Evolutionary conservation across 2,888 invertebrate species (phyloP).

Genomic region (Spialia ferax): DNA sequence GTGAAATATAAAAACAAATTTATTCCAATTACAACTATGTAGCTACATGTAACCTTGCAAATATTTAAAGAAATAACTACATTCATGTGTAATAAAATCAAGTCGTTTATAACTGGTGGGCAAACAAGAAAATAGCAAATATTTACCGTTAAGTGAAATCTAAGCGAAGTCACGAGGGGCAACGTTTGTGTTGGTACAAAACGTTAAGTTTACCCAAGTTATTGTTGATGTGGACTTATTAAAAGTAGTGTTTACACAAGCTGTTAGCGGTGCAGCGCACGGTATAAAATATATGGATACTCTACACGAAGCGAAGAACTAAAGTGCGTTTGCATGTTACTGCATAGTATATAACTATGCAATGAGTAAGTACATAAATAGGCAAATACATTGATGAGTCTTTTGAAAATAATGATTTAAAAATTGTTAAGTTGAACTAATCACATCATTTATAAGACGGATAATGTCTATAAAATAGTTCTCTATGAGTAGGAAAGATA

Average conservation of each 20-base stretch:
- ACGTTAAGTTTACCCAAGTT: conserved; percentile 20
- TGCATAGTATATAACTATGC: not conserved
- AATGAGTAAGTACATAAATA: too few species aligned
- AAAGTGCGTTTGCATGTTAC: not conserved
- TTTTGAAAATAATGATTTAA: too few species aligned
- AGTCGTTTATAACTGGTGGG: not conserved
- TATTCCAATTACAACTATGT: too few species aligned
- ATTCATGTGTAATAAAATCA: not conserved
- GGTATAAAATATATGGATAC: not conserved
- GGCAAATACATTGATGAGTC: too few species aligned
- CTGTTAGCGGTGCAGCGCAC: conserved; percentile 19
- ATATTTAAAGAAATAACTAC: not conserved
- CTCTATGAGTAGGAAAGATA: not conserved
- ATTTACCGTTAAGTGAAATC: conserved; percentile 34
- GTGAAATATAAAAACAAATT: too few species aligned
- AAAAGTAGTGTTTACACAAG: conserved; percentile 27
- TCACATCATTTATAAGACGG: too few species aligned
- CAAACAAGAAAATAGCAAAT: conserved; percentile 33
- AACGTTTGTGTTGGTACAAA: conserved; percentile 3
- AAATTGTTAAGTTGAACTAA: too few species aligned
- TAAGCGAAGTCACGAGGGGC: conserved; percentile 31
- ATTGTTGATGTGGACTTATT: conserved; percentile 37
- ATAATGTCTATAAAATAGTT: too few species aligned
- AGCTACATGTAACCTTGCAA: too few species aligned
- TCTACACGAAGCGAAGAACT: not conserved